Conservation (phyloP, 2,113 vertebrate species). For the Carassius gibelio region DNA sequence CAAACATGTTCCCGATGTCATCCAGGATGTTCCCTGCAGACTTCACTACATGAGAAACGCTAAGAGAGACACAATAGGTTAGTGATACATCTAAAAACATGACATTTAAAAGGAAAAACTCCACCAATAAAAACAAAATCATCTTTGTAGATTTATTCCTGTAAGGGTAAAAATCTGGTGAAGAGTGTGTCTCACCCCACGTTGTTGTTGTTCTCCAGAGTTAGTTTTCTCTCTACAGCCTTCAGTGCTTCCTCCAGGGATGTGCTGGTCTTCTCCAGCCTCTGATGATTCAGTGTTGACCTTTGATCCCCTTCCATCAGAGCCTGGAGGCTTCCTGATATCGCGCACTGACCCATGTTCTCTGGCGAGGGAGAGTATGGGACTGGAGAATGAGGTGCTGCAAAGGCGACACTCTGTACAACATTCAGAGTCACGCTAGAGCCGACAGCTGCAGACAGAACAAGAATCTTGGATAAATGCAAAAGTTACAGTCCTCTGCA, state of each 20-base stretch:
- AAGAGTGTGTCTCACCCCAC: constrained; percentile 73
- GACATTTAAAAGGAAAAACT: background rate
- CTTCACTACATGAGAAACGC: constrained; percentile 54
- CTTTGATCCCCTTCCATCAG: constrained; percentile 21
- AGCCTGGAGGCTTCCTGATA: constrained; percentile 56
- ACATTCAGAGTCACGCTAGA: constrained; percentile 63
- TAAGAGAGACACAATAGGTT: constrained; percentile 17
- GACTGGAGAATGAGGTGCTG: constrained; percentile 51
- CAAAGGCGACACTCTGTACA: constrained; percentile 69
- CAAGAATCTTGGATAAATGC: background rate
- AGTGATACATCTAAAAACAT: background rate
- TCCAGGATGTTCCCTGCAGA: constrained; percentile 90
- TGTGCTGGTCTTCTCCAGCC: constrained; percentile 86
- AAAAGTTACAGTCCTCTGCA: too few relatives aligned
- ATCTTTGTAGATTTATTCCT: too few relatives aligned
- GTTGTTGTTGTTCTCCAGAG: constrained; percentile 57
- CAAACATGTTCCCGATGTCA: constrained; percentile 97
- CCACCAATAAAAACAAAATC: too few relatives aligned
- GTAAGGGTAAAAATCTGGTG: background rate
- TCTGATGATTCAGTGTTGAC: constrained; percentile 72
- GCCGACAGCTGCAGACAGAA: constrained; percentile 30
- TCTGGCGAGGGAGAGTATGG: constrained; percentile 11
- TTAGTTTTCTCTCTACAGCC: constrained; percentile 83
- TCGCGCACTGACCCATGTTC: constrained; percentile 60
- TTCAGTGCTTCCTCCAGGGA: constrained; percentile 80